Base-by-base conservation (phyloP, 2,888 invertebrate genomes). In the Diploptera punctata region DNA sequence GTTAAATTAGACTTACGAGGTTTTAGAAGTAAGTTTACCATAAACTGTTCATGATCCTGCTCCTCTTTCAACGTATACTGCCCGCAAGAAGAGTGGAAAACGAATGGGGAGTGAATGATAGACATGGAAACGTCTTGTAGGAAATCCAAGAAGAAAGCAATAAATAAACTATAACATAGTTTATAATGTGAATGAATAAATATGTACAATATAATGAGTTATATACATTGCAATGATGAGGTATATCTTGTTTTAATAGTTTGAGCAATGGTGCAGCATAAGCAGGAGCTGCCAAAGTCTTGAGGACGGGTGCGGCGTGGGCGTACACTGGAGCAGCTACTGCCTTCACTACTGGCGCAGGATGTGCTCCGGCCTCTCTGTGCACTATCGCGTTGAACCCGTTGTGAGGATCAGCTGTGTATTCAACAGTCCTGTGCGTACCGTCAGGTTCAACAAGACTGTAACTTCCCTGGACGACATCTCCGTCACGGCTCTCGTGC, bases 221-320 rank as follows among this genome's bases (percentile, higher is more conserved):
- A 7, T 33, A 33, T 10, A 33, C 10, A 33, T 33, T 5, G 33
- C 33, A 33, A 33, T 10, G 33, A 33, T 7, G 33, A 33, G 33
- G 33, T 33, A 10, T 5, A 7, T 33, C 33, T 33, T 33, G 7
- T 33, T 4, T 7, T n/a, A n/a, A 47, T n/a, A 13, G 47, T n/a
- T 47, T 47, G 10, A 13, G 38, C 38, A 38, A 38, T 38, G 49
- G 49, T 67, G 74, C 70, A 77, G 76, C 21, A 81, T 78, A 43
- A 75, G 76, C 73, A 72, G 77, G 76, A 16, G 74, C 68, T 49
- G 72, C 71, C 24, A 68, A 62, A 1, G 61, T 61, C 49, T 77
- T 16, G 49, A 47, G 26, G 26, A 16, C 16, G 73, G 72, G 71
- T 71, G 75, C 65, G 38, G 73, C 76, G 71, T 77, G 76, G 74